These are phyloP conservation scores for Cosmorhoe ocellata DNA, from an alignment of 2,888 invertebrate species.

Conservation along the genomic window DNA sequence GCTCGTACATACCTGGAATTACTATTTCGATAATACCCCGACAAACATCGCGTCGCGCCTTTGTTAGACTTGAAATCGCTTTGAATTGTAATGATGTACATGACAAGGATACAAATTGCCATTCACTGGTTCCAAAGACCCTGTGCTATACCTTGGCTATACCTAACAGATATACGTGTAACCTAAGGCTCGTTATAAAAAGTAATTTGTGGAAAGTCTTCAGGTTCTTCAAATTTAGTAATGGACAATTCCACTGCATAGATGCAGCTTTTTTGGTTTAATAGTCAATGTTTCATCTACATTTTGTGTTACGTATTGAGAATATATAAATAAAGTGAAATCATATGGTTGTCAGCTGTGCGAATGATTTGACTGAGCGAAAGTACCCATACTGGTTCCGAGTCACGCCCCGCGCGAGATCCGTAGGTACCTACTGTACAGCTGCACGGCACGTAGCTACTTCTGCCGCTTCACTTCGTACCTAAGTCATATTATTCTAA, in stretches of 20 bases:
- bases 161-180: too few species aligned
- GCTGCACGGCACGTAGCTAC: constrained; percentile 39
- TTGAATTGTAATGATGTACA: constrained; percentile 58
- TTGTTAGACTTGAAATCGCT: constrained; percentile 52
- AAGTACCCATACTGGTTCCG: constrained; percentile 76
- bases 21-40: constrained; percentile 33
- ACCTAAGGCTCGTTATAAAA: too few species aligned
- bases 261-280: not conserved
- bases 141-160: constrained; percentile 34
- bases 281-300: not conserved
- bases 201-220: too few species aligned
- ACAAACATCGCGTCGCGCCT: constrained; percentile 35
- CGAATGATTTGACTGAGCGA: constrained; percentile 68
- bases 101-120: constrained; percentile 53
- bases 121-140: constrained; percentile 46
- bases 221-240: not conserved
- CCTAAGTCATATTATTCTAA: not conserved
- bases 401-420: constrained; percentile 48
- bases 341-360: constrained; percentile 59
- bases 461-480: constrained; percentile 33
- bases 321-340: constrained; percentile 65
- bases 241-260: not conserved
- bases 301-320: constrained; percentile 26
- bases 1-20: constrained; percentile 36
- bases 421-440: constrained; percentile 39